These are phyloP conservation scores for Sebastes oblongus DNA, from an alignment of 2,797 vertebrate species.

Conservation along the genomic window DNA sequence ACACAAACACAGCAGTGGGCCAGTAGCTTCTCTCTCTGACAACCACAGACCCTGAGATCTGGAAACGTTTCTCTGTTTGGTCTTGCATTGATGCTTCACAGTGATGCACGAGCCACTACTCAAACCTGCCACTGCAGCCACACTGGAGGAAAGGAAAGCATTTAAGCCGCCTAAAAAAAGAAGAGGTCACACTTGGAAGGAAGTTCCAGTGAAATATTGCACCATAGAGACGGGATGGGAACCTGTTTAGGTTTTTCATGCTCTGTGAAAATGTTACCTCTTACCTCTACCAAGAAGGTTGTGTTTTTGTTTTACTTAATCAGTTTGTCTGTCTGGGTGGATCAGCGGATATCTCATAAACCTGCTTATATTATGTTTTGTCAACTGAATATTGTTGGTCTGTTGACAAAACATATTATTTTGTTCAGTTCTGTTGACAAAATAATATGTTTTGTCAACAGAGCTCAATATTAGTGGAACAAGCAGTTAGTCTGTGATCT, in stretches of 20 bases:
- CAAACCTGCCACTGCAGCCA: slow-evolving; percentile 24
- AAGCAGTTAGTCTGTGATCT: background rate
- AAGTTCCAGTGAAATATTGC: background rate
- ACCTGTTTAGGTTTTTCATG: slow-evolving; percentile 22
- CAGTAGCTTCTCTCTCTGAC: slow-evolving; percentile 16
- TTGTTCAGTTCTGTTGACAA: background rate
- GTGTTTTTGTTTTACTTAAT: slow-evolving; percentile 18
- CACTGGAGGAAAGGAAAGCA: background rate
- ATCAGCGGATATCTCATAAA: slow-evolving; percentile 22
- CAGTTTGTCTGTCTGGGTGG: background rate
- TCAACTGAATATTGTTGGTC: slow-evolving; percentile 4
- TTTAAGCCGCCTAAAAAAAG: background rate
- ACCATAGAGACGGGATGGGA: background rate
- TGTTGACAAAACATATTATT: slow-evolving; percentile 6
- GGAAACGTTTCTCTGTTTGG: slow-evolving; percentile 29
- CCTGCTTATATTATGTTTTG: background rate
- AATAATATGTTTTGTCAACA: slow-evolving; percentile 14
- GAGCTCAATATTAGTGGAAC: background rate
- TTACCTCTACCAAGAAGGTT: background rate
- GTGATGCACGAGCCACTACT: slow-evolving; percentile 1
- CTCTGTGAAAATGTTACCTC: slow-evolving; percentile 25
- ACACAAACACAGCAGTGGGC: background rate
- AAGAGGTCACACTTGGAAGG: background rate
- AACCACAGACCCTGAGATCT: slow-evolving; percentile 37
- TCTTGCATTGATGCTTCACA: slow-evolving; percentile 34